Conservation (phyloP, 2,113 vertebrate species). For the Myotis yumanensis region DNA sequence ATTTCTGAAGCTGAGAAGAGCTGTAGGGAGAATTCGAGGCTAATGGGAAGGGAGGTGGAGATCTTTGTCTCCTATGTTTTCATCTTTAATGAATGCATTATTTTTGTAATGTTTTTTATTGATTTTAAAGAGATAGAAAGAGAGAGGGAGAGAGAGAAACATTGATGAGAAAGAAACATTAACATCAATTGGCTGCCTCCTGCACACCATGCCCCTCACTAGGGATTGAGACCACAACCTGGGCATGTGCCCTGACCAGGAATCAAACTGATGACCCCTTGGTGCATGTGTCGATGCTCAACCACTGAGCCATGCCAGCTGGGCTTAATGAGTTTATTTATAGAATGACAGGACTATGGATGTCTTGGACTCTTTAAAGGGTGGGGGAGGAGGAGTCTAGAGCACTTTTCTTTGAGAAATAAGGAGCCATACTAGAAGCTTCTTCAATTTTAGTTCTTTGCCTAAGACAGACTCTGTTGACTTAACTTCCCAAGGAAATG, state of each 20-base stretch:
- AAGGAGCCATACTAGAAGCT: not conserved
- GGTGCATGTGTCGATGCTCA: no score
- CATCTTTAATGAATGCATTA: not conserved
- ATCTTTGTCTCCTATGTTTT: not conserved
- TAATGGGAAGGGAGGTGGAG: conserved; percentile 13
- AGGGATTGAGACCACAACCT: no score
- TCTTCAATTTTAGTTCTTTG: not conserved
- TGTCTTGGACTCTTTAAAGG: not conserved
- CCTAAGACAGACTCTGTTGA: not conserved
- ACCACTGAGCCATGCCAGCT: no score
- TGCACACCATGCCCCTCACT: no score
- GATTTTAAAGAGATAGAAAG: no score
- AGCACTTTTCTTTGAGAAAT: not conserved
- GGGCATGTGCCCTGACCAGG: no score
- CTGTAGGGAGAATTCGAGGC: not conserved
- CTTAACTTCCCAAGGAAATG: not conserved
- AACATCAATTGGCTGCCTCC: no score
- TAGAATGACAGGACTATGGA: not conserved
- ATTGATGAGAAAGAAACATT: no score
- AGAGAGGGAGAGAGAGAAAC: no score
- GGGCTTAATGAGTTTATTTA: not conserved
- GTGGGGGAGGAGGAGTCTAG: not conserved
- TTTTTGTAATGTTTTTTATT: no score
- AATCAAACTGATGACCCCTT: no score
- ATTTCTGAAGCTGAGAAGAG: conserved; percentile 37